Base-by-base conservation (phyloP, 2,888 invertebrate genomes). In the Cerceris rybyensis region DNA sequence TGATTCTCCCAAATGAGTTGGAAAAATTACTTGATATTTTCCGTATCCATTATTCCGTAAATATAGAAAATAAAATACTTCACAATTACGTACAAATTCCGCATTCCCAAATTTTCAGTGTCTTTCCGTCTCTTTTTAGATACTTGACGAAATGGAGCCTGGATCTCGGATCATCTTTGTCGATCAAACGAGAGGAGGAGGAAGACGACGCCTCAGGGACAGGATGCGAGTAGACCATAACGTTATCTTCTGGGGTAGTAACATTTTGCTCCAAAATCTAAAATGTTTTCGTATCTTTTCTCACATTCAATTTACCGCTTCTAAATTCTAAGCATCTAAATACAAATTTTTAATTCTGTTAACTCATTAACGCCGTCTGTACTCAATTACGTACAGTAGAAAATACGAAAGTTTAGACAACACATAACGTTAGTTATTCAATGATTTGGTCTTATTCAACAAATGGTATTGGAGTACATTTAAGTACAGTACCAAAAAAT, bases 31-130 rank as follows among this genome's bases (percentile, higher is more conserved):
- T 28, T 28, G 28, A 28, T 28, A 28, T 28, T 28, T 28, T 28
- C 28, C 28, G 28, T 28, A 28, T 4, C 28, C 6, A 39, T 58
- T 57, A 57, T 9, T 54, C n/a, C 7, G n/a, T n/a, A n/a, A n/a
- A 59, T n/a, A 41, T 59, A n/a, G 6, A 43, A 41, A 42, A 59
- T 54, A 54, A 57, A 54, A 59, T 11, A 1, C 41, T 13, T 13
- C 2, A 58, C 61, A 73, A 65, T 60, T 86, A 94, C 95, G 94
- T 90, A 96, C 96, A 96, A 83, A 96, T 95, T 7, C 96, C 95
- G 87, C 96, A 96, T 87, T 96, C 95, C 95, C 96, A 96, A 4
- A 96, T 93, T 89, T 96, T 96, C 49, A 95, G 93, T 6, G 95
- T 95, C 70, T 95, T 94, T 0, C 96, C 96, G 79, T 95, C 94